These are phyloP conservation scores for Halisarca cf. caerulea DNA, from an alignment of 37 sponge, comb jelly and placozoan species.

Conservation along the genomic window DNA sequence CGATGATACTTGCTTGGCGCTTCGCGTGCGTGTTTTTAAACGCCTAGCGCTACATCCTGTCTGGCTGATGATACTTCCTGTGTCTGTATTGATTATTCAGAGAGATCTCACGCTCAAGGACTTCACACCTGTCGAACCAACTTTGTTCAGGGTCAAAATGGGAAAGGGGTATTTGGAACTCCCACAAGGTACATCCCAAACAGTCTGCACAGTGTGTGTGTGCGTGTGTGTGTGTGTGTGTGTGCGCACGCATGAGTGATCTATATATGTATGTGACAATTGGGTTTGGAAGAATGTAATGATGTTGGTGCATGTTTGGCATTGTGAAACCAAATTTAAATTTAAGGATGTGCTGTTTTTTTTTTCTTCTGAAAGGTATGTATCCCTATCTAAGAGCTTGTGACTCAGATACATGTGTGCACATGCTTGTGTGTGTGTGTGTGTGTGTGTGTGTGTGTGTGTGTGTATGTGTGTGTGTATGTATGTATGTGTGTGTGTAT, in stretches of 20 bases:
- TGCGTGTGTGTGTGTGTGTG: not conserved
- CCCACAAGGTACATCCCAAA: constrained; percentile 70
- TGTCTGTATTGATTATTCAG: not conserved
- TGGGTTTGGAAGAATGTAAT: too few species aligned
- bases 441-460: too few species aligned
- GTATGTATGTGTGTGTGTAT: not conserved
- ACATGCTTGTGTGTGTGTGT: not conserved
- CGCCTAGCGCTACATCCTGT: not conserved
- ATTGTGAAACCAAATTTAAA: too few species aligned
- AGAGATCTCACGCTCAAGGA: not conserved
- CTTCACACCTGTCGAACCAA: constrained; percentile 16
- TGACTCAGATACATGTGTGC: not conserved
- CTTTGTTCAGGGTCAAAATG: constrained; percentile 72
- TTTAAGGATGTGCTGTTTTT: too few species aligned
- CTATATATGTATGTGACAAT: not conserved
- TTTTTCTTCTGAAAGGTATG: too few species aligned
- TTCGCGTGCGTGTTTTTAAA: not conserved
- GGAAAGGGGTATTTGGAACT: constrained; percentile 94
- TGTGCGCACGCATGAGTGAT: not conserved
- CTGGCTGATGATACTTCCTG: not conserved
- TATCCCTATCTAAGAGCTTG: not conserved
- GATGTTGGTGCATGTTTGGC: too few species aligned
- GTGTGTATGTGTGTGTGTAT: too few species aligned
- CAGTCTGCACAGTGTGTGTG: not conserved
- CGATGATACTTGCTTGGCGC: not conserved